Evolutionary conservation across 2,888 invertebrate species (phyloP), one percentile per base, ranked within the genome.

Genomic region (Drosophila mettleri): DNA sequence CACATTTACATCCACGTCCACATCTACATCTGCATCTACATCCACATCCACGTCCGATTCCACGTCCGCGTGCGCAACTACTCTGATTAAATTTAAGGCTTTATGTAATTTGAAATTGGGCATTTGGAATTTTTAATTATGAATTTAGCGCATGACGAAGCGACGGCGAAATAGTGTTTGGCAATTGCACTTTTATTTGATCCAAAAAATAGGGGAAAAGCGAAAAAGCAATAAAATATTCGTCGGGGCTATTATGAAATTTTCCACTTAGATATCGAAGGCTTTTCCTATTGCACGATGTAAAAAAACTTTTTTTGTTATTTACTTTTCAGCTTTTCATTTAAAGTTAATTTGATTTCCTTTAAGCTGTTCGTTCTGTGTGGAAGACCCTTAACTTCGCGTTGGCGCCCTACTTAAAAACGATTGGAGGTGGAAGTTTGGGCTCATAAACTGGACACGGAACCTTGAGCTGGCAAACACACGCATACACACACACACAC

Each of bases 181-280:
- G 63, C 69, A 69, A 69, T 70, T 74, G 55, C 52, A 74, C 74
- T 85, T 76, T 67, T 76, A 82, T 82, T 81, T 84, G 58, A 45
- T 10, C 14, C 16, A 45, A 18, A 53, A 55, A 39, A 46, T 5
- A 33, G 27, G 24, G 18, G 18, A 4, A 36, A 53, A 62, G 48
- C 12, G 10, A n/a, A 52, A 68, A 27, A 9, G 22, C 29, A 7
- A 45, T 45, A 18, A 36, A 36, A 38, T 45, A 52, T 38, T 18
- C 46, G 22, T 34, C n/a, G 31, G 14, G 29, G 31, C 51, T 57
- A 69, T 83, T 83, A 77, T 51, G 69, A 78, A 74, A 74, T 62
- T 63, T 62, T 22, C 45, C 34, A 57, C 18, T 24, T 22, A 16
- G 38, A 4, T 51, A 9, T 54, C 20, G 22, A 48, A 48, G 43